Conservation (phyloP, 2,113 vertebrate genomes). For the Pollimyrus isidori region DNA sequence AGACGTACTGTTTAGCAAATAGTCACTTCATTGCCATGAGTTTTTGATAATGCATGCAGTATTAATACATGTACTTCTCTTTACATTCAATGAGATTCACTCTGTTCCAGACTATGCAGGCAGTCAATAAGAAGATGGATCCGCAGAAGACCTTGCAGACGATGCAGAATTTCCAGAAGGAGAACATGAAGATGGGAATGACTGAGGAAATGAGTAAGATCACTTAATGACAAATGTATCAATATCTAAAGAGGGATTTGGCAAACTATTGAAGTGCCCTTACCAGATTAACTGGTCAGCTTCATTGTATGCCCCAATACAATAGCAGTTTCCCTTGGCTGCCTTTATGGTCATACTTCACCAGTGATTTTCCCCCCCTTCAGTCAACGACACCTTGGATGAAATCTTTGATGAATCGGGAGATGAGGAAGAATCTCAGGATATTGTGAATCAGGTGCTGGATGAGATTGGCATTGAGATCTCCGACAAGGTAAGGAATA, state of each 20-base stretch:
- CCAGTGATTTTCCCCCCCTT: slow-evolving; percentile 2
- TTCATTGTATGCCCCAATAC: not conserved
- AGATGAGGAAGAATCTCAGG: slow-evolving; percentile 95
- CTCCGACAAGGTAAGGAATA: slow-evolving; percentile 77
- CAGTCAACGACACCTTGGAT: slow-evolving; percentile 88
- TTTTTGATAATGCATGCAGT: not conserved
- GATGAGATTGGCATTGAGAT: slow-evolving; percentile 98
- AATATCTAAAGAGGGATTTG: not conserved
- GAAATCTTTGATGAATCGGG: slow-evolving; percentile 93
- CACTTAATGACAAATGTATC: not conserved
- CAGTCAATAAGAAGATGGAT: slow-evolving; percentile 97
- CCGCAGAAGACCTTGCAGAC: slow-evolving; percentile 93
- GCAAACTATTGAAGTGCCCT: not conserved
- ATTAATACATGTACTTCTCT: not conserved
- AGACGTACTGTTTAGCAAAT: not conserved
- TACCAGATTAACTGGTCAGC: not conserved
- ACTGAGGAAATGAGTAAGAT: slow-evolving; percentile 93
- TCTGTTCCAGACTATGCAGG: slow-evolving; percentile 81
- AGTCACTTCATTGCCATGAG: not conserved
- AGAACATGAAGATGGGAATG: slow-evolving; percentile 98
- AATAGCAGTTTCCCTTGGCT: not conserved
- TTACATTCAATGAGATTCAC: not conserved
- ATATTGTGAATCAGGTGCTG: slow-evolving; percentile 93
- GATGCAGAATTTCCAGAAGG: slow-evolving; percentile 98
- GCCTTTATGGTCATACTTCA: not conserved